Conservation (phyloP, 2,888 invertebrate species). For the Microdon myrmicae region DNA sequence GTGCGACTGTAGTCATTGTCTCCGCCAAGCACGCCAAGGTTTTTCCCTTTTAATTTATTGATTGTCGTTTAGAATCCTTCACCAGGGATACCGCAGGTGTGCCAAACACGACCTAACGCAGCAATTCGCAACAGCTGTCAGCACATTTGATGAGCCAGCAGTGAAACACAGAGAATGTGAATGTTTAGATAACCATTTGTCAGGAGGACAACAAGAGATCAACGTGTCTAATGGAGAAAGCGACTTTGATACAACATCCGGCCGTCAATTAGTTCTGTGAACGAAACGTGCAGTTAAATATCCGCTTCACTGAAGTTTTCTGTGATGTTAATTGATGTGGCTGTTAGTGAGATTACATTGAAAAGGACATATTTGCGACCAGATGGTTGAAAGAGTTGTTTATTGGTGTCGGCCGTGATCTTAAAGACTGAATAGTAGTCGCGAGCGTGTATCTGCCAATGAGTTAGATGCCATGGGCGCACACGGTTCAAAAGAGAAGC, state of each 20-base stretch:
- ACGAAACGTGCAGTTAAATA: constrained; percentile 33
- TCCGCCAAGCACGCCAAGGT: constrained; percentile 30
- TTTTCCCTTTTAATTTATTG: constrained; percentile 5
- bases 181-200: constrained; percentile 30
- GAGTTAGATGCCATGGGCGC: constrained; percentile 72
- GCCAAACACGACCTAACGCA: constrained; percentile 17
- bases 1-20: constrained; percentile 25
- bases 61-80: constrained; percentile 34
- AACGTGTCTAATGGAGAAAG: constrained; percentile 47
- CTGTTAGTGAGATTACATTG: constrained; percentile 5
- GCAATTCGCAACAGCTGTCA: no score
- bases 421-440: constrained; percentile 25
- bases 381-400: constrained; percentile 11
- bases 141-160: no score
- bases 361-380: constrained; percentile 37
- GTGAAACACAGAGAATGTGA: constrained; percentile 15
- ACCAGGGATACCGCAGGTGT: constrained; percentile 33
- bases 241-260: constrained; percentile 32
- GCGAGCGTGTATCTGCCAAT: constrained; percentile 37
- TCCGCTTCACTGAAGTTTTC: constrained; percentile 21
- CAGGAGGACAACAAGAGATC: constrained; percentile 7
- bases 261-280: constrained; percentile 46
- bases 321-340: constrained; percentile 30
- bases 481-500: constrained; percentile 80
- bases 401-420: constrained; percentile 18